Conservation (phyloP, 2,113 vertebrate species). For the Chauna torquata region DNA sequence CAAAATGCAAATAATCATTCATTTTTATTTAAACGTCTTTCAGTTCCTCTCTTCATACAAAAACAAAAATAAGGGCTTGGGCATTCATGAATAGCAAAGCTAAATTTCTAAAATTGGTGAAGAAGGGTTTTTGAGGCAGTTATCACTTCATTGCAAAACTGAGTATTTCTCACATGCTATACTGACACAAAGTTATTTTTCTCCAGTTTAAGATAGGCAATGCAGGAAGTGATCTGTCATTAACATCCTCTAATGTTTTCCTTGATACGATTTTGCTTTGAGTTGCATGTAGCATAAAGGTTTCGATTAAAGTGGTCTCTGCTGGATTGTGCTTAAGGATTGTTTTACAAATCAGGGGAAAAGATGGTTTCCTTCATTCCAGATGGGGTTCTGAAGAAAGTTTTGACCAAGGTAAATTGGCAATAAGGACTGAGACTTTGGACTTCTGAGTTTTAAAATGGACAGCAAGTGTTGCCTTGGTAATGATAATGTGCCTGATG, state of each 20-base stretch:
- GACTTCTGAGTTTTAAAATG: background rate
- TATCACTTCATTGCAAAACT: background rate
- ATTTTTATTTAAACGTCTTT: background rate
- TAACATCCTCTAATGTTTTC: background rate
- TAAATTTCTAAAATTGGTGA: background rate
- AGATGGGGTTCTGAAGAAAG: background rate
- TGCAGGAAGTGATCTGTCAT: background rate
- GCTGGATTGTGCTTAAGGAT: background rate
- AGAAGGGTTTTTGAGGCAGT: background rate
- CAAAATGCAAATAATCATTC: background rate
- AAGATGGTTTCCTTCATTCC: background rate
- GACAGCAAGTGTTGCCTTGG: fast-evolving
- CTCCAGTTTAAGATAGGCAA: background rate
- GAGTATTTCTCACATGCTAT: background rate
- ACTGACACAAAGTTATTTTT: background rate
- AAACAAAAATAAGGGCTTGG: background rate
- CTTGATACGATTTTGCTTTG: background rate
- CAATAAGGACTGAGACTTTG: fast-evolving
- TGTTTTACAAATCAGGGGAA: background rate
- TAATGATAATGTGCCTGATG: background rate
- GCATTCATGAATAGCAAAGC: background rate
- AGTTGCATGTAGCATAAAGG: background rate
- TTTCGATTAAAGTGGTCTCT: background rate
- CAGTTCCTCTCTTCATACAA: background rate
- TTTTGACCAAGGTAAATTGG: background rate